These are phyloP conservation scores for Cirrhinus molitorella DNA, from an alignment of 2,797 vertebrate species.

Conservation along the genomic window DNA sequence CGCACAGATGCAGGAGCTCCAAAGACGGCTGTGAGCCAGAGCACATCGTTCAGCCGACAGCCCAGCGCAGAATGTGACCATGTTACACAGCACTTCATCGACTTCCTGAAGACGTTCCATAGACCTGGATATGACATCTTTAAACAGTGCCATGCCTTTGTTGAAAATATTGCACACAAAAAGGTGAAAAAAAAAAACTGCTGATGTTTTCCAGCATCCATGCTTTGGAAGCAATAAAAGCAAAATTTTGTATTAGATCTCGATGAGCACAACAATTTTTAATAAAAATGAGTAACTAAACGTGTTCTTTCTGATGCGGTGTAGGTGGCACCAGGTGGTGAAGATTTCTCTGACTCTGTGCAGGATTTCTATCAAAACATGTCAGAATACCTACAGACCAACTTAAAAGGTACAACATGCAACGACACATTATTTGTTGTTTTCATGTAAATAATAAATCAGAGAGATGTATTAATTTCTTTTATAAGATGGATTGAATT, in stretches of 20 bases:
- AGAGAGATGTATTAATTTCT: background rate
- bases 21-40: slow-evolving; percentile 82
- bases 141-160: slow-evolving; percentile 92
- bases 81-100: slow-evolving; percentile 89
- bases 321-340: slow-evolving; percentile 79
- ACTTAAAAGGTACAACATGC: slow-evolving; percentile 82
- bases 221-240: too few species aligned
- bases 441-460: background rate
- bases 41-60: slow-evolving; percentile 85
- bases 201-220: background rate
- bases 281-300: background rate
- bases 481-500: background rate
- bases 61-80: slow-evolving; percentile 85
- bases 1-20: slow-evolving; percentile 79
- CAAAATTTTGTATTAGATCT: background rate
- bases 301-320: background rate
- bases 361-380: slow-evolving; percentile 89
- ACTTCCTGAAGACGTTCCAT: slow-evolving; percentile 91
- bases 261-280: background rate
- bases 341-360: slow-evolving; percentile 85
- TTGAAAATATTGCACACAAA: slow-evolving; percentile 89
- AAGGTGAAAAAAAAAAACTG: slow-evolving; percentile 78
- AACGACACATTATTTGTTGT: background rate
- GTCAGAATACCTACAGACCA: slow-evolving; percentile 81
- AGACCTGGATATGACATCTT: slow-evolving; percentile 92